Conservation (phyloP, 2,888 invertebrate genomes). For the Chymomyza fuscimana region DNA sequence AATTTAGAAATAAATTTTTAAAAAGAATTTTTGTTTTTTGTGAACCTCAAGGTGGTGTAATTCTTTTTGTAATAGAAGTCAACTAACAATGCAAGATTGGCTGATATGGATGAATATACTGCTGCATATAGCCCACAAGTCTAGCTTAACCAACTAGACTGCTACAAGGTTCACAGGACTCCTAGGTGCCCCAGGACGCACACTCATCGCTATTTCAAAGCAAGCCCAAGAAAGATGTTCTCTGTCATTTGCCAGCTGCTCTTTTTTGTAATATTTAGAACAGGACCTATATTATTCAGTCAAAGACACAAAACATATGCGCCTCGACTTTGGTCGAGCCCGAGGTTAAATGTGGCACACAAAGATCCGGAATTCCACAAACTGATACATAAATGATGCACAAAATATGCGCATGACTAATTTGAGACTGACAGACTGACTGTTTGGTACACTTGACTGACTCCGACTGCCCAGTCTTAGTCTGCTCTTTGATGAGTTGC, state of each 20-base stretch:
- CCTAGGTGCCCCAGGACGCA: not conserved
- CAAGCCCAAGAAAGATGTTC: not conserved
- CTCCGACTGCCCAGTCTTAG: not conserved
- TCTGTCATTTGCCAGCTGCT: not conserved
- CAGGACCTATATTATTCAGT: not conserved
- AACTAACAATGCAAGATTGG: too few species aligned
- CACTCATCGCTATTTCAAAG: not conserved
- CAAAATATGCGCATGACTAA: constrained; percentile 66
- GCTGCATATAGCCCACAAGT: too few species aligned
- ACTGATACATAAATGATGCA: constrained; percentile 44
- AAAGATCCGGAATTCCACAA: constrained; percentile 23
- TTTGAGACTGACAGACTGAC: constrained; percentile 50
- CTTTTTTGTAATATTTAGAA: not conserved
- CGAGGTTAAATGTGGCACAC: constrained; percentile 58
- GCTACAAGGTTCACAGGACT: too few species aligned
- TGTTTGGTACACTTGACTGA: constrained; percentile 1
- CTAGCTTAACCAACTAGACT: too few species aligned
- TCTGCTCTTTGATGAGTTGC: constrained; percentile 53
- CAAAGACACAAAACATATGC: constrained; percentile 51
- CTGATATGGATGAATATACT: too few species aligned
- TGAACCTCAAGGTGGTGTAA: too few species aligned
- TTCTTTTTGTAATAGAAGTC: too few species aligned
- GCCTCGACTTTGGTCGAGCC: constrained; percentile 43
- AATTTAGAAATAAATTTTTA: too few species aligned
- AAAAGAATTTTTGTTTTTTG: too few species aligned